Percentiles rank a stretch among this genome's conserved stretches.
These are phyloP conservation scores for Hippoglossus hippoglossus DNA, from an alignment of 2,797 vertebrate species.

Conservation along the genomic window DNA sequence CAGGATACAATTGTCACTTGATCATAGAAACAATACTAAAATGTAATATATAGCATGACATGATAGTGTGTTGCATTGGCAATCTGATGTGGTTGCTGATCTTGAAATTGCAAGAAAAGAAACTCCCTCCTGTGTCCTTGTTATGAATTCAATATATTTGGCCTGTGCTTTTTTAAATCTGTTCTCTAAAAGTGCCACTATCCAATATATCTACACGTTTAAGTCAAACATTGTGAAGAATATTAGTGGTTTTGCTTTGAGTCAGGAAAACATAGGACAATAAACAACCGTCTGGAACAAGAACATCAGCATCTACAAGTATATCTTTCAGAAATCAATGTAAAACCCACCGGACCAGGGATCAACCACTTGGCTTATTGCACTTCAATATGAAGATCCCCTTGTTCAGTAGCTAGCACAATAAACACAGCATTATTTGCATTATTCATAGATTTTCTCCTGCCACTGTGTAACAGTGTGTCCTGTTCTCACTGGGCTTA, in stretches of 20 bases:
- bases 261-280: slow-evolving; percentile 42
- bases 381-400: slow-evolving; percentile 53
- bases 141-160: neutral
- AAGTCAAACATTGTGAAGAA: neutral
- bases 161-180: neutral
- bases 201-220: neutral
- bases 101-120: neutral
- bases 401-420: slow-evolving; percentile 41
- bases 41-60: too few species aligned
- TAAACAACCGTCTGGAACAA: slow-evolving; percentile 45
- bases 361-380: slow-evolving; percentile 48
- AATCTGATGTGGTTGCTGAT: neutral
- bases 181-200: neutral
- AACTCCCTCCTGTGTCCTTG: neutral
- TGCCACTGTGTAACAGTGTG: slow-evolving; percentile 17
- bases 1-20: too few species aligned
- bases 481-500: slow-evolving; percentile 37
- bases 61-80: neutral
- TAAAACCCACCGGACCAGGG: slow-evolving; percentile 46
- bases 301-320: slow-evolving; percentile 24
- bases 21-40: too few species aligned
- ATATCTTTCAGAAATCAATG: slow-evolving; percentile 61
- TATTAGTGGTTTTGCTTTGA: slow-evolving; percentile 12
- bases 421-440: slow-evolving; percentile 62
- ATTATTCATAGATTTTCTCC: slow-evolving; percentile 75